Evolutionary conservation across 2,113 vertebrate genomes (phyloP), one percentile per base, ranked within the genome.

Genomic region (Sinocyclocheilus anophthalmus): DNA sequence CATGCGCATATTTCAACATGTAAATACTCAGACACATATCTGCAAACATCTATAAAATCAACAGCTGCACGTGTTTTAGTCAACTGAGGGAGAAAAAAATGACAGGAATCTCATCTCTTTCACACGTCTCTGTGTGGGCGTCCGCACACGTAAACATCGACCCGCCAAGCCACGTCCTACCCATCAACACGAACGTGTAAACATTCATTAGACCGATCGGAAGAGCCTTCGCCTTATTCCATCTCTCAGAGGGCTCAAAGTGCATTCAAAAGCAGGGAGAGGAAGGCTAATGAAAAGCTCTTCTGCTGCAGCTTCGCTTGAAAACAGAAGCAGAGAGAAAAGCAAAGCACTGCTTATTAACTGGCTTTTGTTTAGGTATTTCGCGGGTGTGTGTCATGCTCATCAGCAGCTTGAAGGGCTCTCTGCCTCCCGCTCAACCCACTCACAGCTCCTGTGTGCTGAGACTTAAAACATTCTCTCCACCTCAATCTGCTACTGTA

Each of bases 351-450:
- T 33, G 81, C 63, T 82, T 82, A 50, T 69, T 53, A 82, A 22
- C 24, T 53, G 81, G 45, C 81, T 82, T 82, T 82, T 82, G 61
- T 82, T 82, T 70, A 70, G 81, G 81, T 82, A 33, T 82, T 69
- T 53, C 12, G 45, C 24, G 63, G 63, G 63, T 33, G 81, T 82
- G 81, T 26, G 18, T 82, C 76, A 65, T 3, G 26, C 76, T 79
- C 76, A 33, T 85, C 76, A 39, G 20, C 84, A 85, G 73, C 22
- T 45, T 77, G 59, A 69, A 85, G 61, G 22, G 76, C 76, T 77
- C 65, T 77, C 42, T 33, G 26, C 84, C 48, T 12, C 75, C 84
- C 45, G 48, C 75, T 65, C 84, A 78, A 39, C 76, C 84, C 84
- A 85, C 84, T 79, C 84, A 80, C 59, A 85, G 61, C n/a, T 70